Evolutionary conservation across 2,888 invertebrate genomes (phyloP).

Genomic region (Hypselothyrea guttata): DNA sequence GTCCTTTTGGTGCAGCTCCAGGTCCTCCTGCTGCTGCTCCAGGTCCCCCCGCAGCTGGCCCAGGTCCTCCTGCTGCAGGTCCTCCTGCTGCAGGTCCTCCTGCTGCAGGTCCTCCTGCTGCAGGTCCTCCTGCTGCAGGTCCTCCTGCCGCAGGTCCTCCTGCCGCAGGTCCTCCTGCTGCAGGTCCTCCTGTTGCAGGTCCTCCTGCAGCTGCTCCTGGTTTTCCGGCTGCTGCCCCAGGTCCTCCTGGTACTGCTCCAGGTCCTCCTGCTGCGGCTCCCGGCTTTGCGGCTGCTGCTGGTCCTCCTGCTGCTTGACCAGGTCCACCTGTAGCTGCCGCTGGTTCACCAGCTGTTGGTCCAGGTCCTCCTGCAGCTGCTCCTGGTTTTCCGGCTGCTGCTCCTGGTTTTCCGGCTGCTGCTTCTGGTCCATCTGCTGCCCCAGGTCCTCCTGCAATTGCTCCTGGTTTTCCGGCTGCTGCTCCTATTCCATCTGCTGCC

Average conservation of each 20-base stretch:
- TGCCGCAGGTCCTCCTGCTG: background rate
- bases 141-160: background rate
- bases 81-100: constrained; percentile 2
- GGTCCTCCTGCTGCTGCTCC: no score
- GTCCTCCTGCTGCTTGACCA: no score
- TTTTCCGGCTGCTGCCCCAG: background rate
- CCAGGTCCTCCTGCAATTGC: background rate
- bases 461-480: background rate
- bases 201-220: no score
- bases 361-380: no score
- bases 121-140: no score
- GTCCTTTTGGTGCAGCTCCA: background rate
- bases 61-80: no score
- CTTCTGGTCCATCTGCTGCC: no score
- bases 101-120: background rate
- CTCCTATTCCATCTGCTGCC: background rate
- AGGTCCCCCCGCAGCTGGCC: no score
- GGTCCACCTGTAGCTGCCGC: no score
- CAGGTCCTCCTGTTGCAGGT: background rate
- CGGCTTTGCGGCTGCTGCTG: background rate
- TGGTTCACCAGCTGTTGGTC: no score
- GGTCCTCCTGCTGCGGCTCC: background rate
- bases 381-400: background rate
- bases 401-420: background rate
- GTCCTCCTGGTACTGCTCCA: background rate